phyloP scores from a whole-genome alignment of 2,888 invertebrate species.

The Ecliptopera silaceata region DNA sequence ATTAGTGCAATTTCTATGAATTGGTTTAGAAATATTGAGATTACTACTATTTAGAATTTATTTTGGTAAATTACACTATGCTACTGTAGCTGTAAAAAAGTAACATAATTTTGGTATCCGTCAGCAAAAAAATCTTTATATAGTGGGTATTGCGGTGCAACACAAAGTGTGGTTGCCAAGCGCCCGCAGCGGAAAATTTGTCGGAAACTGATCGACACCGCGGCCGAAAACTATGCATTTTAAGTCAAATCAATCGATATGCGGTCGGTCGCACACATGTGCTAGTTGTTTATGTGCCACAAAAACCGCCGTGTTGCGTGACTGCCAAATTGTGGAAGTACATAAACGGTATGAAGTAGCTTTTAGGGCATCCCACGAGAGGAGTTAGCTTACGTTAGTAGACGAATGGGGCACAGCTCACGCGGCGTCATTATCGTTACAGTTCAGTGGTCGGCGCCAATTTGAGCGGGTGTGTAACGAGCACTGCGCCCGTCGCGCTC shows the following conservation, averaged over 20 bases:
- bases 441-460: slow-evolving; percentile 70
- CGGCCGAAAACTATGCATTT: slow-evolving; percentile 75
- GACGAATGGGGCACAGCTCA: slow-evolving; percentile 65
- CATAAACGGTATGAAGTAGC: slow-evolving; percentile 63
- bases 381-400: slow-evolving; percentile 69
- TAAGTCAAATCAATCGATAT: slow-evolving; percentile 78
- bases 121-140: no score
- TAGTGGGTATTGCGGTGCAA: slow-evolving; percentile 59
- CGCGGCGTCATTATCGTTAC: slow-evolving; percentile 73
- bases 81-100: no score
- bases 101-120: no score
- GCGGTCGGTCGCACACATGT: slow-evolving; percentile 71
- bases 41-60: no score
- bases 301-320: slow-evolving; percentile 76
- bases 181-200: slow-evolving; percentile 74
- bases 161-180: slow-evolving; percentile 70
- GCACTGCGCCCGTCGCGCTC: slow-evolving; percentile 61
- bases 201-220: slow-evolving; percentile 71
- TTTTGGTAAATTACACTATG: no score
- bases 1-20: no score
- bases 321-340: slow-evolving; percentile 72
- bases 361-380: slow-evolving; percentile 75
- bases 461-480: slow-evolving; percentile 70
- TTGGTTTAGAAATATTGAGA: no score
- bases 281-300: slow-evolving; percentile 78